These are phyloP conservation scores for Hesperia comma DNA, from an alignment of 2,888 invertebrate species.

Conservation along the genomic window DNA sequence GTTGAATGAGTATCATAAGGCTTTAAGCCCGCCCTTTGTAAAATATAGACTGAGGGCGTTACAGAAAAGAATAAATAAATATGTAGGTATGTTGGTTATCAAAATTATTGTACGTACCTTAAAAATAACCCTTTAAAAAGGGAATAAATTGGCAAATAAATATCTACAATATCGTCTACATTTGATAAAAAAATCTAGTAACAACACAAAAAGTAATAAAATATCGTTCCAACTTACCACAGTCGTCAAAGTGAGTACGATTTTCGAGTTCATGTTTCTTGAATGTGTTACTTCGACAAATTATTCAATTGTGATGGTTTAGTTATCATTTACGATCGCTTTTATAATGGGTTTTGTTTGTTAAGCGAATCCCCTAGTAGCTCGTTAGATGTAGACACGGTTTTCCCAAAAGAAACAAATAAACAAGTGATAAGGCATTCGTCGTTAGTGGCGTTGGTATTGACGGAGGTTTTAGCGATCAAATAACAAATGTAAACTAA, in stretches of 20 bases:
- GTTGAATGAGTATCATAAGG: no score
- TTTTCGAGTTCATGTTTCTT: constrained; percentile 67
- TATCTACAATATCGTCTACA: no score
- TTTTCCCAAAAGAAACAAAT: constrained; percentile 65
- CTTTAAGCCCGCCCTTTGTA: no score
- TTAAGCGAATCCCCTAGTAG: constrained; percentile 55
- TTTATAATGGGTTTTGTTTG: constrained; percentile 69
- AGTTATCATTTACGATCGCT: constrained; percentile 43
- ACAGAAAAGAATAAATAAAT: no score
- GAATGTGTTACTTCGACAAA: constrained; percentile 9
- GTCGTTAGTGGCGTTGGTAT: constrained; percentile 39
- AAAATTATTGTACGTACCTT: no score
- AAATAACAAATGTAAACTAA: constrained; percentile 21
- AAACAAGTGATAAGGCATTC: constrained; percentile 56
- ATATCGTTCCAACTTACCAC: constrained; percentile 60
- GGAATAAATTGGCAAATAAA: no score
- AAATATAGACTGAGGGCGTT: no score
- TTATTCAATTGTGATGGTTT: constrained; percentile 8
- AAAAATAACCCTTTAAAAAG: no score
- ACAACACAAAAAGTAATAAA: no score
- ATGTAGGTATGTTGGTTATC: no score
- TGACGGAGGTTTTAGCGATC: constrained; percentile 14
- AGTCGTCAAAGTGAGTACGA: constrained; percentile 60
- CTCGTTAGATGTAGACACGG: constrained; percentile 56
- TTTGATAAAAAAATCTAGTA: no score